Evolutionary conservation across 30 jellyfish, hydroid and myxozoan species (phyloP), one percentile per base, ranked within the genome.

Genomic region (Rhopilema esculentum): DNA sequence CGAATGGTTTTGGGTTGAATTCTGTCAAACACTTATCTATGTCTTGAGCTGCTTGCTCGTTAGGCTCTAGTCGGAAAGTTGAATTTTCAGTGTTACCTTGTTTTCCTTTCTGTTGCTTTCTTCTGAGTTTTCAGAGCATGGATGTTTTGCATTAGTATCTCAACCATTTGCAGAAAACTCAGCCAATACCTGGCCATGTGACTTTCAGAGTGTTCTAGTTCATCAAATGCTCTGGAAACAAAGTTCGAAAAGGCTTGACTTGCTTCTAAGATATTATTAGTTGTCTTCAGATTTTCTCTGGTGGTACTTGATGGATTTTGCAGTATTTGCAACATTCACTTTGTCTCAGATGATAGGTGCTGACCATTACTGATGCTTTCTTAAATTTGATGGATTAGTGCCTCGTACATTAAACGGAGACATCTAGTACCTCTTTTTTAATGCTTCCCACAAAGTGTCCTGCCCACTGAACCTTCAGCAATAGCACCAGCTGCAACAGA

Each of bases 131-230:
- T 51, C 79, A 83, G 76, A 61, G 88, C 75, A 77, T 77, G 88
- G 76, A 49, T 49, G 76, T 77, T 53, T 29, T 49, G 75, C 57
- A 77, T 49, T 16, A 77, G 52, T 77, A 77, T 77, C 49, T 80
- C 91, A 17, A 80, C 83, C 91, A 66, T 80, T 80, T 80, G 62
- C 91, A 33, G 28, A 62, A 62, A 80, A 52, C 85, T 63, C 72
- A 32, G 71, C 91, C 91, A 80, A 53, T 78, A 78, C 18, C 53
- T 78, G 64, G 88, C 88, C 88, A 78, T 78, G n/a, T 57, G 88
- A 57, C 91, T 40, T 77, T 82, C 76, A 66, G 83, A 79, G 79
- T 79, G 79, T 23, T 79, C 89, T 79, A 62, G 89, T 26, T 79
- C 79, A 1, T 57, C 79, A 79, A 79, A 79, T 21, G 79, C 79